A percentile compares a stretch with the other conserved stretches of the same genome.
Evolutionary conservation across 2,888 invertebrate genomes (phyloP).

Genomic region (Cepaea hortensis): DNA sequence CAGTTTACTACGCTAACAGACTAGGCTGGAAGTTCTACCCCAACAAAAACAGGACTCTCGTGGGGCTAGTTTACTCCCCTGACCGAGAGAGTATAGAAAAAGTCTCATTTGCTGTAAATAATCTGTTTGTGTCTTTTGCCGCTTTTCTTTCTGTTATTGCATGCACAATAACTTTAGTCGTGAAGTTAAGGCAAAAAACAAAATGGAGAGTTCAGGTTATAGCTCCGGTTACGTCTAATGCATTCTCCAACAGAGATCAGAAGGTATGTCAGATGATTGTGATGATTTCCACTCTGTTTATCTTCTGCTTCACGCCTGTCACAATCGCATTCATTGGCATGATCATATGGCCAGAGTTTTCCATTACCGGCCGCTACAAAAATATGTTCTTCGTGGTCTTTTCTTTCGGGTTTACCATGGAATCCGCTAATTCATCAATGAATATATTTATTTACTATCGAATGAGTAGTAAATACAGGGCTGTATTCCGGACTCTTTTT

Average conservation of each 20-base stretch:
- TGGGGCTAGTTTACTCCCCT: conserved; percentile 4
- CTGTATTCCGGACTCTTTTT: conserved; percentile 3
- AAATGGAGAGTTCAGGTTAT: background rate
- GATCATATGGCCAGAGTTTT: conserved; percentile 1
- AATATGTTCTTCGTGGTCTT: conserved; percentile 24
- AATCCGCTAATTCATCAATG: conserved; percentile 15
- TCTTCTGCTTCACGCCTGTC: conserved; percentile 12
- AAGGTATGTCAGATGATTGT: conserved; percentile 13
- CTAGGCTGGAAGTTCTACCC: conserved; percentile 17
- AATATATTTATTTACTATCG: conserved; percentile 39
- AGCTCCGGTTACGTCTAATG: background rate
- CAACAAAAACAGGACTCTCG: conserved; percentile 14
- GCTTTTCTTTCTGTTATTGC: background rate
- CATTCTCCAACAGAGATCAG: conserved; percentile 3
- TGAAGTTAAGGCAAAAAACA: conserved; percentile 1
- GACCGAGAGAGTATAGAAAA: conserved; percentile 9
- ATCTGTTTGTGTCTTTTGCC: background rate
- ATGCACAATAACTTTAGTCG: conserved; percentile 1
- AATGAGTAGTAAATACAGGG: conserved; percentile 38
- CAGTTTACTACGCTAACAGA: conserved; percentile 22
- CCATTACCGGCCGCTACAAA: conserved; percentile 7
- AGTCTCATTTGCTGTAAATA: conserved; percentile 10
- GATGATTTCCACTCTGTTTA: conserved; percentile 12
- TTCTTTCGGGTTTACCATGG: conserved; percentile 14
- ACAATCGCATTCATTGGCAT: conserved; percentile 15